A percentile compares a stretch with the other conserved stretches of the same genome.
These are phyloP conservation scores for Dorcus parallelipipedus DNA, from an alignment of 2,888 invertebrate species.

Conservation along the genomic window DNA sequence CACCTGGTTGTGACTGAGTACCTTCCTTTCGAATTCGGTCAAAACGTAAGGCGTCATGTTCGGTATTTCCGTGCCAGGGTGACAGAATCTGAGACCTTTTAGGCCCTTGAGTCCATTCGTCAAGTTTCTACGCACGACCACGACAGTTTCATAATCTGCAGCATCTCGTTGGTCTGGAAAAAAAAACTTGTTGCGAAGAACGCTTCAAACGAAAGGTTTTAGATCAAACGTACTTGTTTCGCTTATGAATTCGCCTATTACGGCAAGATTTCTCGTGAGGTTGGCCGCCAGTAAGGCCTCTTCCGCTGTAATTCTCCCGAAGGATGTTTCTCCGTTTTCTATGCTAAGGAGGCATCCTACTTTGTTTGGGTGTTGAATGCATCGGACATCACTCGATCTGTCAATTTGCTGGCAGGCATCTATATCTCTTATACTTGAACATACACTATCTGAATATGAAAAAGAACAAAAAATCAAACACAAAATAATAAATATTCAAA, in stretches of 20 bases:
- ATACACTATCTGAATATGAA: constrained; percentile 31
- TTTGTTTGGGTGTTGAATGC: constrained; percentile 14
- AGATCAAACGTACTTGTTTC: not conserved
- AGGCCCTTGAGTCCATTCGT: constrained; percentile 45
- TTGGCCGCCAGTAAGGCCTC: constrained; percentile 56
- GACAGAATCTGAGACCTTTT: constrained; percentile 57
- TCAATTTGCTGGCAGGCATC: constrained; percentile 32
- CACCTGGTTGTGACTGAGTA: constrained; percentile 29
- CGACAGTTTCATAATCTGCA: constrained; percentile 57
- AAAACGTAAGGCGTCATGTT: constrained; percentile 60
- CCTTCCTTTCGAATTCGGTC: constrained; percentile 55
- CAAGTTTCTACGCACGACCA: constrained; percentile 50
- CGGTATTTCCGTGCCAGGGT: constrained; percentile 60
- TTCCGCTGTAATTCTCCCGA: constrained; percentile 61
- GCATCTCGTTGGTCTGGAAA: not conserved
- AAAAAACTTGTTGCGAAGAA: no score
- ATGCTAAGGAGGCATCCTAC: constrained; percentile 59
- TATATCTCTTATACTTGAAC: constrained; percentile 18
- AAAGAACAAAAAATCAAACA: no score
- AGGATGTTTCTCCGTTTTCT: constrained; percentile 53
- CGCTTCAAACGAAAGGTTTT: no score
- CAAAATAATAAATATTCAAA: no score
- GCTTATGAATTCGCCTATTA: constrained; percentile 50
- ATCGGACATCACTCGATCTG: constrained; percentile 28
- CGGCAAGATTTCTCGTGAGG: constrained; percentile 46